phyloP scores from a whole-genome alignment of 2,797 vertebrate genomes.

The Australoheros facetus region DNA sequence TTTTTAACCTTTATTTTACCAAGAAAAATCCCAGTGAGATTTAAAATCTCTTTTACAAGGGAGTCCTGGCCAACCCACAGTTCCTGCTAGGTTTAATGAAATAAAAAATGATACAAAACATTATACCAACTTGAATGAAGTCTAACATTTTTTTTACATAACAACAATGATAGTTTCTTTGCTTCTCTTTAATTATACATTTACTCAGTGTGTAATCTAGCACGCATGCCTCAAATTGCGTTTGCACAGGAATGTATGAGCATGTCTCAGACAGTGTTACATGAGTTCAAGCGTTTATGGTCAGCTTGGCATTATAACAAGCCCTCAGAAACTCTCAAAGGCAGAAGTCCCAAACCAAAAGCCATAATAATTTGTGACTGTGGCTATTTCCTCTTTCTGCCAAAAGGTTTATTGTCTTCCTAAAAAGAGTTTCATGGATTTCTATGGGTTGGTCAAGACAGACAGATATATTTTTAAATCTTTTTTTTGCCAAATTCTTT shows the following conservation, averaged over 20 bases:
- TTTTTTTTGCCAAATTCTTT: slow-evolving; percentile 27
- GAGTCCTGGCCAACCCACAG: neutral
- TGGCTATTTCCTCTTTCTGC: slow-evolving; percentile 17
- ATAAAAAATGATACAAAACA: neutral
- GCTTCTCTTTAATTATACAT: slow-evolving; percentile 14
- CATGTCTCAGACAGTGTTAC: slow-evolving; percentile 32
- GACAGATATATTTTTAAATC: neutral
- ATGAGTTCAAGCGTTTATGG: slow-evolving; percentile 32
- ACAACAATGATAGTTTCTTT: neutral
- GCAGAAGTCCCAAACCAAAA: slow-evolving; percentile 35
- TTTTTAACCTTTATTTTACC: too few species aligned
- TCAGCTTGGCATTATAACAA: slow-evolving; percentile 26
- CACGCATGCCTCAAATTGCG: slow-evolving; percentile 3
- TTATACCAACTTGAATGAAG: neutral
- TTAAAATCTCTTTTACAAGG: too few species aligned
- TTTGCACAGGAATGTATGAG: neutral
- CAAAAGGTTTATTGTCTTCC: slow-evolving; percentile 29
- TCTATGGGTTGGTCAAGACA: neutral
- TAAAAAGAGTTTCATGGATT: slow-evolving; percentile 25
- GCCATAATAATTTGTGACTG: slow-evolving; percentile 36
- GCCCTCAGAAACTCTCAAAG: slow-evolving; percentile 32
- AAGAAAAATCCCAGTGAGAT: too few species aligned
- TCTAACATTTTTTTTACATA: neutral
- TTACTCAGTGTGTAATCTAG: slow-evolving; percentile 13
- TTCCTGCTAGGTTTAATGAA: neutral